Evolutionary conservation across 2,113 vertebrate genomes (phyloP), one percentile per base, ranked within the genome.

Genomic region (Spea multiplicata): DNA sequence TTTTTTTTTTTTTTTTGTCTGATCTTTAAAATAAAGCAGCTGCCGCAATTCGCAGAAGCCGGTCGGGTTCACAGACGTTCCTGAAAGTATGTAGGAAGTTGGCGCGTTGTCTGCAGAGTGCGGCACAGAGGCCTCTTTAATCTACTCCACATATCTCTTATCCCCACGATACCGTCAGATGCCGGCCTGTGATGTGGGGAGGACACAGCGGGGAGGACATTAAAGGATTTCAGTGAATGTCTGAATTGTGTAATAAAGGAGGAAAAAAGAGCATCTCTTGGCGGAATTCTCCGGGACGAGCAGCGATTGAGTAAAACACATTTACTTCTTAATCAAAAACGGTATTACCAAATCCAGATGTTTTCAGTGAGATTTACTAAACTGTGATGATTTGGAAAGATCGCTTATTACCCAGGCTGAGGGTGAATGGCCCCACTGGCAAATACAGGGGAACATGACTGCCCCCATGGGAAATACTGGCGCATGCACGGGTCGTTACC

Each of bases 1-100:
- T 52, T 10, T 44, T 6, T 10, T 52, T 52, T 10, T 44, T 49
- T 69, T 66, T 57, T 66, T 10, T 17, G 72, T 67, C 64, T 46
- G 44, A 3, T 14, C 55, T 71, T 64, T 13, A 72, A 46, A 46
- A 48, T 13, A 59, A 61, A 52, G 74, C 6, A 12, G 44, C 61
- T 65, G 10, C 68, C 50, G 52, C 64, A 49, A 17, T 44, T 75
- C 14, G 44, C 30, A 53, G 67, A 76, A 69, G 68, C 70, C 17
- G 70, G 4, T 53, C 9, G 83, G 82, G 84, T 83, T 82, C 76
- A 67, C 30, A 67, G 66, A 67, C 10, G 12, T 67, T 67, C 1
- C 67, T 70, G 47, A 50, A 6, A 70, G 47, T 49, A 70, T 14
- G 47, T n/a, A 45, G 5, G 67, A n/a, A 14, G 17, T 16, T 50